Evolutionary conservation across 2,888 invertebrate genomes (phyloP), one percentile per base, ranked within the genome.

Genomic region (Adineta ricciae): DNA sequence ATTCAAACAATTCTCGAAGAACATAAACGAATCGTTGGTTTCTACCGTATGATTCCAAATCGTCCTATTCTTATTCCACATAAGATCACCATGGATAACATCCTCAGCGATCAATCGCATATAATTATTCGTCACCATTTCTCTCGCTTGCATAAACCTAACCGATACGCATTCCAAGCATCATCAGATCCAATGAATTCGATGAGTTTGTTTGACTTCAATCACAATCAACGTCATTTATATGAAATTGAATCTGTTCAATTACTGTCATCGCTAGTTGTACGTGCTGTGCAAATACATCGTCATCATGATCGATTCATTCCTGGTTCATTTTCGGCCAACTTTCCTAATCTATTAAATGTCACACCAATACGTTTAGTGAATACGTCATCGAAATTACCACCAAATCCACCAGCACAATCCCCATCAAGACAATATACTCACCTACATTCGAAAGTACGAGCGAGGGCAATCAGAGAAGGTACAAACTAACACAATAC

Each of bases 181-280:
- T 32, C 32, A 64, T 19, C 19, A 32, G 16, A 14, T 41, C n/a
- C 5, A 2, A 41, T 7, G 3, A 78, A 41, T 78, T 21, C 41
- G 11, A 78, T 78, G 78, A 38, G n/a, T 78, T 78, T 78, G 41
- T 21, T 19, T 24, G 41, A 78, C 41, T 78, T 78, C 4, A 78
- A 78, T 41, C 21, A n/a, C 11, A 78, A 78, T 41, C 38, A 78
- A 64, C 5, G 32, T 8, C 9, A 38, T 41, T 78, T 78, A 78
- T 14, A 78, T n/a, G 41, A 78, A 41, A 36, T 78, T 11, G 78
- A 78, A 78, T 78, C 32, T 21, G n/a, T 78, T 41, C 78, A 78
- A 78, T 41, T 78, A n/a, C 41, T 78, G 11, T 78, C 78, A 78
- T 78, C 41, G n/a, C 38, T 78, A 24, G 78, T 78, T 41, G n/a